Base-by-base conservation (phyloP, 2,888 invertebrate genomes). In the Smittia sp. region DNA sequence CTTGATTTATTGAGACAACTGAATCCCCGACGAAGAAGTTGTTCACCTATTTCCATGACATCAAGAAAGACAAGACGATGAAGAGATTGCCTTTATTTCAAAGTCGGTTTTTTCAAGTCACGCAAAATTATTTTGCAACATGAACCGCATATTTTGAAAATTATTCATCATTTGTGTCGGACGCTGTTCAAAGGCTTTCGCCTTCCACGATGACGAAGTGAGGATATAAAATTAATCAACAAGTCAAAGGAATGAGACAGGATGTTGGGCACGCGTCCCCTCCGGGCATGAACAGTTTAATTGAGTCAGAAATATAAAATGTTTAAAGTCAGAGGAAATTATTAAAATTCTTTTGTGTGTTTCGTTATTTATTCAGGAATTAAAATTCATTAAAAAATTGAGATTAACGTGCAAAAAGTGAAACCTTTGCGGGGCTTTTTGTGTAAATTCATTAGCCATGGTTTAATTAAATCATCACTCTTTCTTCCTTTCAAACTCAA, bases 401-500 rank as follows among this genome's bases (percentile, higher is more conserved):
- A 63, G 63, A 63, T 63, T 11, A 63, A n/a, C 63, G 63, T 25
- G 63, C 25, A 63, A 22, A 62, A 62, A 22, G 6, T 62, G 7
- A 22, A 15, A 22, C 63, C 63, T 27, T 63, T 27, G 22, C 18
- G 11, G 58, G 27, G 63, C 63, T 25, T 63, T 63, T 24, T 58
- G 63, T 63, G 25, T 63, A 24, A 13, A 63, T 62, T 62, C 62
- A 62, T 62, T 22, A 62, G n/a, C 62, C 24, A 24, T 18, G 24
- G 13, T 63, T 25, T 63, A 63, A 63, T 63, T 63, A 22, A 63
- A 63, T 11, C 63, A 63, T 13, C 25, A 13, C 25, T 15, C 20
- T 18, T 18, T 20, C 11, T 13, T n/a, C 63, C 63, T 58, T 58
- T 20, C n/a, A n/a, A 15, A 22, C 13, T 58, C 46, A 46, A 58